Conservation (phyloP, 2,113 vertebrate species). For the Marcusenius ussheri region DNA sequence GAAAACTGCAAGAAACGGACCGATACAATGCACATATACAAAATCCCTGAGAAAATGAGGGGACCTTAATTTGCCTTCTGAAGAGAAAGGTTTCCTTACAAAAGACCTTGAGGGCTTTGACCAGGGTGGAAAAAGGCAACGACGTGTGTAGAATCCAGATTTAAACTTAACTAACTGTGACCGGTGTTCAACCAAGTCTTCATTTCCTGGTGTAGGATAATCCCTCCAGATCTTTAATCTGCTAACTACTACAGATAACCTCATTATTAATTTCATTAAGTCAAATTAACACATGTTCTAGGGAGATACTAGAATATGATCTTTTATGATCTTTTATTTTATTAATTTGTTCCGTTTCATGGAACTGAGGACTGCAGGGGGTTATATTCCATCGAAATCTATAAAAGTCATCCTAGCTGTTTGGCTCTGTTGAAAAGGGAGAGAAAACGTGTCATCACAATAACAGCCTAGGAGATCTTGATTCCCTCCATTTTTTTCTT, state of each 20-base stretch:
- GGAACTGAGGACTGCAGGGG: neutral
- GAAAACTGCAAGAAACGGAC: neutral
- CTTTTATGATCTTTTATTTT: neutral
- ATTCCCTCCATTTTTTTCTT: slow-evolving; percentile 29
- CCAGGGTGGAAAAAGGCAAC: neutral
- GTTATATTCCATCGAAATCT: neutral
- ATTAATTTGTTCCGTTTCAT: neutral
- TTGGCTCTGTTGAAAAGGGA: neutral
- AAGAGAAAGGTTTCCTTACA: neutral
- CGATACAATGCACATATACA: neutral
- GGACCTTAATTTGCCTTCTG: slow-evolving; percentile 23
- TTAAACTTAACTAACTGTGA: neutral
- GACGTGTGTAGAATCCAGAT: slow-evolving; percentile 1
- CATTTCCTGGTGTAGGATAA: neutral
- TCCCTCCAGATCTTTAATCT: neutral
- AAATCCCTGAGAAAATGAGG: neutral
- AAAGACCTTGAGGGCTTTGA: neutral
- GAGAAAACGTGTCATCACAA: slow-evolving; percentile 11
- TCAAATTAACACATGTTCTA: neutral
- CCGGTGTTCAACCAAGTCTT: neutral
- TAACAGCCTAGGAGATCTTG: neutral
- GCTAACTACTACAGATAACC: neutral
- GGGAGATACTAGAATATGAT: neutral
- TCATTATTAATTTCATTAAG: neutral
- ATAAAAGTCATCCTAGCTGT: neutral